A percentile compares a stretch with the other conserved stretches of the same genome.
phyloP scores from a whole-genome alignment of 2,888 invertebrate species.

The Amaurobius ferox region DNA sequence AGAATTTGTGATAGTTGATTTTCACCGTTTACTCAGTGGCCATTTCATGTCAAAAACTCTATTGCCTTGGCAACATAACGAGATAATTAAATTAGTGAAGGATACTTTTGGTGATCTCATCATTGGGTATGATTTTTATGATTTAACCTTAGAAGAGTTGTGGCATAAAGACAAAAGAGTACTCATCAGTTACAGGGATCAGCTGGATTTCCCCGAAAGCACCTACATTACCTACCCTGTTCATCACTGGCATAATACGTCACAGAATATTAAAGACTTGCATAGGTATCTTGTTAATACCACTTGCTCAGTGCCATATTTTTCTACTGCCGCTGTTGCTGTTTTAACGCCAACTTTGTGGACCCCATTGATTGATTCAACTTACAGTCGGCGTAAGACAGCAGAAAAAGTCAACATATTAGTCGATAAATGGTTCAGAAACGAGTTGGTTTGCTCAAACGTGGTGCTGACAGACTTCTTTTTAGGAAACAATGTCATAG shows the following conservation, averaged over 20 bases:
- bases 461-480: slow-evolving; percentile 72
- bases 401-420: slow-evolving; percentile 55
- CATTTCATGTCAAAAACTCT: background rate
- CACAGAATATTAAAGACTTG: background rate
- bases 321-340: slow-evolving; percentile 27
- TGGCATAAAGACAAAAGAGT: slow-evolving; percentile 19
- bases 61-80: slow-evolving; percentile 8
- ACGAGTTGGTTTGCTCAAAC: slow-evolving; percentile 66
- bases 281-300: background rate
- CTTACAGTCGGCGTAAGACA: slow-evolving; percentile 56
- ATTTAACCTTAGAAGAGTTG: background rate
- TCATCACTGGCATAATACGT: slow-evolving; percentile 7
- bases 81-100: slow-evolving; percentile 10
- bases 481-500: slow-evolving; percentile 71
- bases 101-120: slow-evolving; percentile 10
- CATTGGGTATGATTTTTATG: background rate
- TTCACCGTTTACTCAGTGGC: slow-evolving; percentile 81
- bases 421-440: slow-evolving; percentile 63
- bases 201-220: background rate
- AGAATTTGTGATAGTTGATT: slow-evolving; percentile 83
- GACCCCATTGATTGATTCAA: slow-evolving; percentile 16
- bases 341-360: slow-evolving; percentile 63
- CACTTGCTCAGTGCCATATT: background rate
- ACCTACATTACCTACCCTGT: background rate
- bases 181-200: background rate